A percentile compares a stretch with the other conserved stretches of the same genome.
These are phyloP conservation scores for Philopedon plagiatum DNA, from an alignment of 2,888 invertebrate genomes.

Conservation along the genomic window DNA sequence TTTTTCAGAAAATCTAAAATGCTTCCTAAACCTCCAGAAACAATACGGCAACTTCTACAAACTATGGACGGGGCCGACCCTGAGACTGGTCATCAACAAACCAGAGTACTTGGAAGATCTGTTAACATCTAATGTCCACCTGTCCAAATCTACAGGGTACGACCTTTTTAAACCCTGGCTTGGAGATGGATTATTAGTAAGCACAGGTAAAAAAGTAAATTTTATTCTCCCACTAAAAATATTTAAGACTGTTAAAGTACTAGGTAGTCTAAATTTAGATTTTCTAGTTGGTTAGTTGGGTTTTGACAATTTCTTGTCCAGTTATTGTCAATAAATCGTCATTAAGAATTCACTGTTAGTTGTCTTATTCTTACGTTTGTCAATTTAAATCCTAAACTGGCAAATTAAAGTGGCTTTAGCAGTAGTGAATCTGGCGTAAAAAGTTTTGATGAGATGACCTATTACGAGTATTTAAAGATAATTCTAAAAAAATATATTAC, in stretches of 20 bases:
- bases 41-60: conserved; percentile 58
- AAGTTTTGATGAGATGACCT: too few relatives aligned
- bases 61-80: conserved; percentile 56
- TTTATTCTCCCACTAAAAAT: background rate
- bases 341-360: too few relatives aligned
- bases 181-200: conserved; percentile 59
- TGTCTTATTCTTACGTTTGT: too few relatives aligned
- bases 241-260: too few relatives aligned
- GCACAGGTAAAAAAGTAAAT: conserved; percentile 53
- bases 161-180: conserved; percentile 60
- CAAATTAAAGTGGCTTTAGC: too few relatives aligned
- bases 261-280: too few relatives aligned
- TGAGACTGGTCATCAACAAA: conserved; percentile 57
- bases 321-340: too few relatives aligned
- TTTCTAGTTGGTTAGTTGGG: too few relatives aligned
- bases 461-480: too few relatives aligned
- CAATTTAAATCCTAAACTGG: too few relatives aligned
- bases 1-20: conserved; percentile 55
- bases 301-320: too few relatives aligned
- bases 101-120: conserved; percentile 58
- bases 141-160: conserved; percentile 59
- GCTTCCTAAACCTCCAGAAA: conserved; percentile 54
- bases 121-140: conserved; percentile 55
- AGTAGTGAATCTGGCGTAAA: too few relatives aligned
- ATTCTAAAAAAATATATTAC: background rate